These are phyloP conservation scores for Cyprinodon variegatus DNA, from an alignment of 2,113 vertebrate genomes.

Conservation along the genomic window DNA sequence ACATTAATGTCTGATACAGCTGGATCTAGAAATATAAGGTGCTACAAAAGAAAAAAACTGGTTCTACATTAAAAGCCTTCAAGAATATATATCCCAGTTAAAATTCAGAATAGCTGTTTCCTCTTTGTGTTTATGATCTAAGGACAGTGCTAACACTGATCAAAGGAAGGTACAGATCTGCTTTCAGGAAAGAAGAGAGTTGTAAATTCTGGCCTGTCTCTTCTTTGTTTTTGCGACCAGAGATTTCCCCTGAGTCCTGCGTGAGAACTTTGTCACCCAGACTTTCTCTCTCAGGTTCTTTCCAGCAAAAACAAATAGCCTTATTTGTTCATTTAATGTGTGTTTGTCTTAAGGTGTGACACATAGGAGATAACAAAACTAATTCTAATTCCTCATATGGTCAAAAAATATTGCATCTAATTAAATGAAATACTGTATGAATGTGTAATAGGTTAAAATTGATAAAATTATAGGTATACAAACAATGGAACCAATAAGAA, in stretches of 20 bases:
- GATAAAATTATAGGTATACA: not conserved
- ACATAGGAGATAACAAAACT: conserved; percentile 12
- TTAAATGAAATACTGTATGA: too few relatives aligned
- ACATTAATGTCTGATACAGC: conserved; percentile 59
- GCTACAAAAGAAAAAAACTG: conserved; percentile 3
- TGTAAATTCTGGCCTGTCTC: conserved; percentile 76
- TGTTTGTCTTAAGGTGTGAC: conserved; percentile 10
- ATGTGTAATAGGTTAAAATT: not conserved
- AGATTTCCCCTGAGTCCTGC: conserved; percentile 67
- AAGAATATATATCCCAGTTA: conserved; percentile 18
- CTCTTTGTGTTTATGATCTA: conserved; percentile 15
- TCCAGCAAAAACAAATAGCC: conserved; percentile 63
- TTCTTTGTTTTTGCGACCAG: conserved; percentile 75
- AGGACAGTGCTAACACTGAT: conserved; percentile 34
- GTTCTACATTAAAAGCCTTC: conserved; percentile 14
- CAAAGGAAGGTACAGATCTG: conserved; percentile 40
- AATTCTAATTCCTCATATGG: not conserved
- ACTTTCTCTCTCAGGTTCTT: conserved; percentile 67
- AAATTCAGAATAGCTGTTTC: conserved; percentile 13
- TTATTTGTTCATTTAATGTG: conserved; percentile 48
- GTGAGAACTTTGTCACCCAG: conserved; percentile 77
- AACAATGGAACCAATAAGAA: not conserved
- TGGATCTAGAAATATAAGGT: conserved; percentile 51
- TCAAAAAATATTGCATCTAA: not conserved
- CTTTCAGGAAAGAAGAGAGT: conserved; percentile 46